A percentile compares a stretch with the other conserved stretches of the same genome.
phyloP scores from a whole-genome alignment of 2,113 vertebrate species.

The Amblyopsis rosae region DNA sequence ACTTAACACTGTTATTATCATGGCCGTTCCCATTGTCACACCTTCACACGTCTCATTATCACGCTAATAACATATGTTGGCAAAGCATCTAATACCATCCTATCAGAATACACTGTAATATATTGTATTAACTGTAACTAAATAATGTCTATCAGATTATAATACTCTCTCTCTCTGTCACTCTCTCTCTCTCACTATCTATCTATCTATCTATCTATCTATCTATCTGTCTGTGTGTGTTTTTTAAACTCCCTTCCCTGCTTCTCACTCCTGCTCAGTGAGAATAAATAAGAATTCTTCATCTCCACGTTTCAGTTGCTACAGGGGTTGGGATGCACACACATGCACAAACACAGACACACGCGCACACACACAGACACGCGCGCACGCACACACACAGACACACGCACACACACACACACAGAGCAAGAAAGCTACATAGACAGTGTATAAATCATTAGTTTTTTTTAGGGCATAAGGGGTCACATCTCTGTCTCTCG shows the following conservation, averaged over 20 bases:
- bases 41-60: too few species aligned
- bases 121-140: too few species aligned
- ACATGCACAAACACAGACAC: slow-evolving; percentile 12
- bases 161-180: slow-evolving; percentile 13
- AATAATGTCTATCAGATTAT: slow-evolving; percentile 3
- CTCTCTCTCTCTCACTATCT: slow-evolving; percentile 23
- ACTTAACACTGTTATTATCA: too few species aligned
- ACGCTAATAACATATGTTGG: too few species aligned
- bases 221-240: slow-evolving; percentile 18
- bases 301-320: slow-evolving; percentile 72
- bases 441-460: slow-evolving; percentile 73
- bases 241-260: background rate
- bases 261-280: slow-evolving; percentile 63
- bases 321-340: slow-evolving; percentile 40
- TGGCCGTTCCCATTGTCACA: too few species aligned
- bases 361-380: slow-evolving; percentile 18
- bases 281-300: slow-evolving; percentile 72
- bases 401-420: too few species aligned
- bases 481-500: slow-evolving; percentile 54
- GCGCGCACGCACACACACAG: slow-evolving; percentile 33
- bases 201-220: slow-evolving; percentile 34
- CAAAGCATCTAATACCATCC: too few species aligned
- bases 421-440: too few species aligned
- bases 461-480: slow-evolving; percentile 59
- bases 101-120: too few species aligned